Base-by-base conservation (phyloP, 2,888 invertebrate species). In the Drosophila phalerata region DNA sequence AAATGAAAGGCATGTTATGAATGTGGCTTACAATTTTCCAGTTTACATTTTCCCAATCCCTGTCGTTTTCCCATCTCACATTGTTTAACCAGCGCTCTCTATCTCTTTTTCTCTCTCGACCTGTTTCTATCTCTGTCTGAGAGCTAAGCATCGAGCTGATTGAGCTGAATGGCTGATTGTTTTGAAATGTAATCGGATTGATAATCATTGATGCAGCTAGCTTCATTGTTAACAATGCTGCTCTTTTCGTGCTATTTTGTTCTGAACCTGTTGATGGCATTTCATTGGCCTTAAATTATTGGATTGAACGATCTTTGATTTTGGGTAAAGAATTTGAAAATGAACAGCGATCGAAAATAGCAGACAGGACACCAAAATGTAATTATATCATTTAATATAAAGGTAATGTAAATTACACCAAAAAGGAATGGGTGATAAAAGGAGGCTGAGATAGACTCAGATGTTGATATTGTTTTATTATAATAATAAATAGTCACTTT, bases 1-100 rank as follows among this genome's bases (percentile, higher is more conserved):
- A 78, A 76, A 73, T 68, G 58, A 78, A 73, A 78, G 76, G 57
- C 79, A 48, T 76, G 76, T 76, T 65, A 69, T 76, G 73, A 72
- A 72, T 72, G 73, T 43, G 63, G 73, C 79, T 74, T 73, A 65
- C 73, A 58, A 67, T 57, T 56, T 62, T 47, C 13, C 68, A 77
- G 63, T 57, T 64, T 64, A 72, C 62, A 66, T 53, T 53, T 42
- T 15, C 25, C 45, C 65, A 57, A 47, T 57, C 25, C 40, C 42
- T 40, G 3, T 37, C 34, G 28, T 5, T 28, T 37, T 37, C 19
- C 15, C 32, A n/a, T n/a, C 2, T 0, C 19, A 28, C 37, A 19
- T 25, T 40, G 19, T 38, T 15, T 22, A 55, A 32, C 13, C 32
- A 32, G 32, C 8, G 10, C 13, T 30, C 15, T 17, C 13, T 13